Percentiles rank a stretch among this genome's conserved stretches.
phyloP scores from a whole-genome alignment of 2,797 vertebrate species.

The Phrynocephalus forsythii region DNA sequence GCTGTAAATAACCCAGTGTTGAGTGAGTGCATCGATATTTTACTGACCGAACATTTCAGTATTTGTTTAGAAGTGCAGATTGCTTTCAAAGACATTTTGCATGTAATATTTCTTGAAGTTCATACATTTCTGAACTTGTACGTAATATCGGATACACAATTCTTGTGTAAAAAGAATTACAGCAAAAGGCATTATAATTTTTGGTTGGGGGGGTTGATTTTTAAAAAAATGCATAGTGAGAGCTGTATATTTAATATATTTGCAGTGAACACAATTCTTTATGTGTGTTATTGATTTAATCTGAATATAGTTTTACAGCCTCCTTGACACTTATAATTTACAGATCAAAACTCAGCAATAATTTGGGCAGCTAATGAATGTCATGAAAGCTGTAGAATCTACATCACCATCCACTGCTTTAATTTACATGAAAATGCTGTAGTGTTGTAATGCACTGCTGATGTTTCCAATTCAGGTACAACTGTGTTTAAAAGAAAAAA shows the following conservation, averaged over 20 bases:
- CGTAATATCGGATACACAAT: constrained; percentile 88
- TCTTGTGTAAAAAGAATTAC: constrained; percentile 89
- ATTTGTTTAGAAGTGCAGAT: constrained; percentile 97
- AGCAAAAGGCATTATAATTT: constrained; percentile 98
- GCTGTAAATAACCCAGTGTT: constrained; percentile 98
- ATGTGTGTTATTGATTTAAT: constrained; percentile 93
- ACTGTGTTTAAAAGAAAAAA: constrained; percentile 80
- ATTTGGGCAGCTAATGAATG: constrained; percentile 99
- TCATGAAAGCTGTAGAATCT: constrained; percentile 99
- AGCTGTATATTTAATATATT: constrained; percentile 99
- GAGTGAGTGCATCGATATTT: constrained; percentile 93
- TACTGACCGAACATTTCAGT: constrained; percentile 95
- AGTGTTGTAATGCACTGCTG: constrained; percentile 84
- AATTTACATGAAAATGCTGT: constrained; percentile 84
- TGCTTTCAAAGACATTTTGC: constrained; percentile 98
- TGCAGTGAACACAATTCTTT: constrained; percentile 94
- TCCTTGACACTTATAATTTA: constrained; percentile 96
- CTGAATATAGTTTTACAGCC: constrained; percentile 97
- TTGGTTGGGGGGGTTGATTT: constrained; percentile 97
- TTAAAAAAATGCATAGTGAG: constrained; percentile 91
- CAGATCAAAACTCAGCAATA: constrained; percentile 99
- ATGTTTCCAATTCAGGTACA: constrained; percentile 86
- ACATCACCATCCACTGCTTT: constrained; percentile 85
- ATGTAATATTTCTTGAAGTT: constrained; percentile 97
- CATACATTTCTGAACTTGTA: constrained; percentile 93